Evolutionary conservation across 2,888 invertebrate species (phyloP).

Genomic region (Trichopoda pennipes): DNA sequence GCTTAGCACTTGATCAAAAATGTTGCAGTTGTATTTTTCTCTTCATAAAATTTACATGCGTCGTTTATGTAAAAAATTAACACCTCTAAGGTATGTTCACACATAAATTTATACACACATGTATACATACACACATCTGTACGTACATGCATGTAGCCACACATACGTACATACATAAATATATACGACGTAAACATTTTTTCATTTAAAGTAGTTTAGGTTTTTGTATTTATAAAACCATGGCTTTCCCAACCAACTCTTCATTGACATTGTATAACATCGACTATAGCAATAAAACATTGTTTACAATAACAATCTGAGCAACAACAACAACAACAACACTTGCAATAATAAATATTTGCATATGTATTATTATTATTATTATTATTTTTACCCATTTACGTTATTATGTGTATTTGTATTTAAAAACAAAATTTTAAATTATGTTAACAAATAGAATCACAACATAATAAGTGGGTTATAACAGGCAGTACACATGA

Average conservation of each 20-base stretch:
- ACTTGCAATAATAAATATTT: constrained; percentile 29
- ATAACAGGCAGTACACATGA: background rate
- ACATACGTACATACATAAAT: too few relatives aligned
- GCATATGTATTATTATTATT: constrained; percentile 50
- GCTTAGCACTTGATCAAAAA: too few relatives aligned
- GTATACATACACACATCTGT: too few relatives aligned
- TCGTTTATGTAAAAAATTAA: too few relatives aligned
- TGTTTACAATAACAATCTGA: constrained; percentile 1
- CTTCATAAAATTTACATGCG: too few relatives aligned
- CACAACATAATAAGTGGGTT: background rate
- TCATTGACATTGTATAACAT: background rate
- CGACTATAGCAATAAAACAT: background rate
- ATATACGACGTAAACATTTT: too few relatives aligned
- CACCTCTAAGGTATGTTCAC: too few relatives aligned
- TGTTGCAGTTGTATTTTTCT: too few relatives aligned
- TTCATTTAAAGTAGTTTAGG: too few relatives aligned
- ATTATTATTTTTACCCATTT: constrained; percentile 33
- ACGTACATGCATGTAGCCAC: too few relatives aligned
- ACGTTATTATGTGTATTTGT: constrained; percentile 29
- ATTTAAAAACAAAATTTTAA: constrained; percentile 14
- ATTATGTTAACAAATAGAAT: constrained; percentile 5
- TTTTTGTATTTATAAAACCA: background rate
- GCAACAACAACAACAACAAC: background rate
- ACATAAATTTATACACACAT: too few relatives aligned
- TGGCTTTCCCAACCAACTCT: background rate